Evolutionary conservation across 2,797 vertebrate species (phyloP).

Genomic region (Botia almorhae): DNA sequence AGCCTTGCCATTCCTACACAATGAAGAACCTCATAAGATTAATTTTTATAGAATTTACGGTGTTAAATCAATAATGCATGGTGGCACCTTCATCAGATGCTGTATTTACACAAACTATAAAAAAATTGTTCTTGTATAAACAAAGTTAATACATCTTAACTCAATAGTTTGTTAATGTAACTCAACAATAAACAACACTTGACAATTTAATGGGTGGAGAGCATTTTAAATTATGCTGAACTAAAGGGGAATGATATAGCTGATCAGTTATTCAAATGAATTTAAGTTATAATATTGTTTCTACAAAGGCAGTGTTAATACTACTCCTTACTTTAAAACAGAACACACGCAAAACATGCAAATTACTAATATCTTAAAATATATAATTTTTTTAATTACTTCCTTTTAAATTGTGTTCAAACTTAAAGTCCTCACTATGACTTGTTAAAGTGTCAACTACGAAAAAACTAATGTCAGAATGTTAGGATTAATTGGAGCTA

Average conservation of each 20-base stretch:
- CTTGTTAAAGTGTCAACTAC: background rate
- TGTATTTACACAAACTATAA: too few species aligned
- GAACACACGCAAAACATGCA: background rate
- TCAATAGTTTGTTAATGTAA: background rate
- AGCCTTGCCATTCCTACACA: too few species aligned
- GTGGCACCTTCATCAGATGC: too few species aligned
- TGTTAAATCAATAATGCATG: too few species aligned
- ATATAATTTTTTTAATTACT: too few species aligned
- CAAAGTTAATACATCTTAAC: background rate
- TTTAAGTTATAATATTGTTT: background rate
- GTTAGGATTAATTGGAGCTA: too few species aligned
- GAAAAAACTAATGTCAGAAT: too few species aligned
- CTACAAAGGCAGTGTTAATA: background rate
- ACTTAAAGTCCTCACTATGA: background rate
- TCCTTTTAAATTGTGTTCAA: background rate
- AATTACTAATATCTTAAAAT: background rate
- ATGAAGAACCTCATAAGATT: too few species aligned
- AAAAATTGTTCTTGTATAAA: background rate
- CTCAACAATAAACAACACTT: background rate
- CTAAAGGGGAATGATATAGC: background rate
- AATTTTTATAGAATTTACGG: too few species aligned
- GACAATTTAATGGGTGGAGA: background rate
- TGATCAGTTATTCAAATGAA: background rate
- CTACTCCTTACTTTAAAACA: background rate
- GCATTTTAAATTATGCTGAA: background rate